Evolutionary conservation across 1,140 invertebrate species (phyloP).

Genomic region (Zaprionus ghesquierei): DNA sequence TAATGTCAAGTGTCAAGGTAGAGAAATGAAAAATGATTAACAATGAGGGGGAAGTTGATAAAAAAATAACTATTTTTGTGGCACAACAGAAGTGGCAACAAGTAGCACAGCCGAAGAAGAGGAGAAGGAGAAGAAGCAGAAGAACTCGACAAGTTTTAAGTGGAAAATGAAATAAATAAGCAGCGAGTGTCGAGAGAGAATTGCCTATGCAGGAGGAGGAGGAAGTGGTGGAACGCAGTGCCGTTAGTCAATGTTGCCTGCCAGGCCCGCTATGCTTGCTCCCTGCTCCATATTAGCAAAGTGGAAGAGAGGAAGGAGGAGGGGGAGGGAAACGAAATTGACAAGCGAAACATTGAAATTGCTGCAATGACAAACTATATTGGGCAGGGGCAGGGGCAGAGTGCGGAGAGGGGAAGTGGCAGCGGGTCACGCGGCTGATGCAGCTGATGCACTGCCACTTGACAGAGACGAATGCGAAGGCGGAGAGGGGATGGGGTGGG

Average conservation of each 20-base stretch:
- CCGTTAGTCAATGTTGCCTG: conserved; percentile 33
- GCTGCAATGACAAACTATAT: conserved; percentile 76
- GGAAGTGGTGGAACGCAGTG: background rate
- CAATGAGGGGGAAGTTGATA: background rate
- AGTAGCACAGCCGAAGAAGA: background rate
- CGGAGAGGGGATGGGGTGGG: background rate
- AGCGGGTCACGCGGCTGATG: conserved; percentile 6
- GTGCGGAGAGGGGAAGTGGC: background rate
- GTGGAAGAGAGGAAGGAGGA: background rate
- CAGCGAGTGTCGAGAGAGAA: conserved; percentile 26
- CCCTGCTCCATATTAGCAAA: conserved; percentile 25
- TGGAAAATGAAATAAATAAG: conserved; percentile 10
- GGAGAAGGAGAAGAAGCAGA: background rate
- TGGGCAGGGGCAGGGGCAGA: background rate
- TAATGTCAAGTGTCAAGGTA: conserved; percentile 22
- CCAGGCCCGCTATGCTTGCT: background rate
- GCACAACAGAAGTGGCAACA: background rate
- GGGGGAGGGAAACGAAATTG: conserved; percentile 60
- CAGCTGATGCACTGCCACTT: conserved; percentile 72
- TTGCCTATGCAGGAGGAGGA: conserved; percentile 11
- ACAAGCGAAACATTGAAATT: conserved; percentile 80
- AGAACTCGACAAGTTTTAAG: conserved; percentile 35
- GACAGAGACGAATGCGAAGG: conserved; percentile 74
- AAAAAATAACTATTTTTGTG: background rate
- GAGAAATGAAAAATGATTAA: conserved; percentile 9